Conservation (phyloP, 1,140 invertebrate species). For the Drosophila nannoptera region DNA sequence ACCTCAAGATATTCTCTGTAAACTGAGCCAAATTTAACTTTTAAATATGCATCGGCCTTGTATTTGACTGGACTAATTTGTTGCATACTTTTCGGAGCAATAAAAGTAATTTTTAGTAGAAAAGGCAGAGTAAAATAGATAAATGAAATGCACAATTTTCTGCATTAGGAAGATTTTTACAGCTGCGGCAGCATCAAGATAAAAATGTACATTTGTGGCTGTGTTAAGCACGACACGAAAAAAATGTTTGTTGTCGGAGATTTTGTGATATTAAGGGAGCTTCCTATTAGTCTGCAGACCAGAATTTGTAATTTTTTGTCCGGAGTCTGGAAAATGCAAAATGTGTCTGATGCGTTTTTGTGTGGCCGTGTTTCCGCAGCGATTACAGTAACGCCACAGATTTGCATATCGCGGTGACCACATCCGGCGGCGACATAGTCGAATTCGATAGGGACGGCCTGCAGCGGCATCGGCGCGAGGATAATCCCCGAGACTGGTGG, state of each 20-base stretch:
- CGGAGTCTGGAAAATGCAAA: constrained; percentile 41
- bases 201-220: background rate
- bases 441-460: constrained; percentile 89
- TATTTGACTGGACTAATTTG: too few relatives aligned
- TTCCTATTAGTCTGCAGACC: too few relatives aligned
- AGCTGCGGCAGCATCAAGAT: background rate
- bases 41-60: too few relatives aligned
- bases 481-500: constrained; percentile 80
- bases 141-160: background rate
- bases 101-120: too few relatives aligned
- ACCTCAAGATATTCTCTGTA: background rate
- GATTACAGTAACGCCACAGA: constrained; percentile 88
- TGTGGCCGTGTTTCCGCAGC: constrained; percentile 80
- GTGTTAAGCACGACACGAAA: constrained; percentile 12
- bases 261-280: constrained; percentile 6
- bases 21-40: too few relatives aligned
- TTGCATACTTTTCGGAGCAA: too few relatives aligned
- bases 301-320: constrained; percentile 3
- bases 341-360: constrained; percentile 56
- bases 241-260: constrained; percentile 11
- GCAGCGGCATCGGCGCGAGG: constrained; percentile 74
- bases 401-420: constrained; percentile 90
- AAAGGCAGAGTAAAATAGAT: background rate
- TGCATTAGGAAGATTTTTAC: background rate
- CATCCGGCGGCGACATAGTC: constrained; percentile 85